Base-by-base conservation (phyloP, 2,113 vertebrate genomes). In the Petaurus breviceps region DNA sequence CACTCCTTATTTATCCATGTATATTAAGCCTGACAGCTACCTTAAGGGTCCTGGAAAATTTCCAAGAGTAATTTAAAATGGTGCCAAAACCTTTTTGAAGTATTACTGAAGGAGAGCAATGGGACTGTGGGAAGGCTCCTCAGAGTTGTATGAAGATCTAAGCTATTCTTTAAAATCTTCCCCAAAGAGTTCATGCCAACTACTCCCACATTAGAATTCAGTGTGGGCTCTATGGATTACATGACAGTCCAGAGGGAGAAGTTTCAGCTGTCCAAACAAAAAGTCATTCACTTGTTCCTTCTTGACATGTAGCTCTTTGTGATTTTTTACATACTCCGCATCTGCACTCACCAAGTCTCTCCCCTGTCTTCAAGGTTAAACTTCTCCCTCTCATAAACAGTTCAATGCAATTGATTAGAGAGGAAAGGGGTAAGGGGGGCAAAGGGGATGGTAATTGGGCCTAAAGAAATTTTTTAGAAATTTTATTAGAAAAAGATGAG, bases 191-290 rank as follows among this genome's bases (percentile, higher is more conserved):
- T 52, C 49, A n/a, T 9, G 95, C 51, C 77, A 8, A 54, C n/a
- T 57, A n/a, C 19, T 51, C 52, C 3, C 47, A 89, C 90, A 96
- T 98, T 97, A 97, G 84, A 77, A 97, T 95, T 61, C 96, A 93
- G 95, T 22, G n/a, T 3, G 51, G 53, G 93, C 94, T 68, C 93
- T 57, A 93, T 50, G 51, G 92, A 6, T 37, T 19, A 52, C 25
- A 10, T 12, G 22, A 92, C 92, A 54, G 25, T 46, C 68, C 25
- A 50, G 55, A 23, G 57, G 51, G 47, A 94, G 93, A 54, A 8
- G 47, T 23, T 94, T 97, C 95, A 97, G 97, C 97, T 97, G 96
- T 97, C 95, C 95, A 97, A 98, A 98, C 94, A 97, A 92, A 92
- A 47, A 28, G 57, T 31, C 37, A 94, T 51, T 95, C 92, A 96